These are phyloP conservation scores for Myotis davidii DNA, from an alignment of 2,113 vertebrate genomes.

Conservation along the genomic window DNA sequence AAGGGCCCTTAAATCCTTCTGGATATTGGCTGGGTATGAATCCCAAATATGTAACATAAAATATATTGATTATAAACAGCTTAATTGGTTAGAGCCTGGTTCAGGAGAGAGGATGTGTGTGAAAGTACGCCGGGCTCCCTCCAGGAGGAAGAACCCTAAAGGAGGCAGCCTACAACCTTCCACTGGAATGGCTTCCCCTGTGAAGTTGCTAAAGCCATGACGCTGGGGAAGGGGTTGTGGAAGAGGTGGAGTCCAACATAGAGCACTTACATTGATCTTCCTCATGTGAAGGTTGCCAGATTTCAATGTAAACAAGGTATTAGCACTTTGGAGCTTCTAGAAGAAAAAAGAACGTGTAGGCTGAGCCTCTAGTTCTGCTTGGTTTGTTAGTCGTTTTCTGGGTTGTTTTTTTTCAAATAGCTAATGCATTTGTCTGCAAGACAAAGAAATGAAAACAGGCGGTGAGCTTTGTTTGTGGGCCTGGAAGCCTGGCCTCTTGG, in stretches of 20 bases:
- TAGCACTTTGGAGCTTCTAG: not conserved
- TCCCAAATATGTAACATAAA: not conserved
- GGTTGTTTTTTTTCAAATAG: slow-evolving; percentile 29
- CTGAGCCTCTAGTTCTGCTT: not conserved
- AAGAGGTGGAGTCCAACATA: not conserved
- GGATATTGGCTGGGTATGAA: not conserved
- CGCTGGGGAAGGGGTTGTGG: not conserved
- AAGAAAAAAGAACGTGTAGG: not conserved
- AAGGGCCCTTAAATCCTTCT: not conserved
- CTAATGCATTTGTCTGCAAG: slow-evolving; percentile 34
- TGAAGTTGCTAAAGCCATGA: not conserved
- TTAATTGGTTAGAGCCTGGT: not conserved
- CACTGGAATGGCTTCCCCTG: not conserved
- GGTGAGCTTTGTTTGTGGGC: not conserved
- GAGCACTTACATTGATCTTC: not conserved
- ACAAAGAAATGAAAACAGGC: slow-evolving; percentile 49
- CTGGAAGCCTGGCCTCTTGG: not conserved
- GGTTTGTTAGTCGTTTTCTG: not conserved
- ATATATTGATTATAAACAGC: not conserved
- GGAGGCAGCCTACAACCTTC: not conserved
- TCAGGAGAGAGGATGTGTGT: not conserved
- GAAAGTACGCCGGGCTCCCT: not conserved
- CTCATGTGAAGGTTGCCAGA: not conserved
- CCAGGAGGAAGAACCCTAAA: not conserved
- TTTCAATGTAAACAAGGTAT: not conserved